Conservation (phyloP, 2,797 vertebrate species). For the Buceros bicornis region DNA sequence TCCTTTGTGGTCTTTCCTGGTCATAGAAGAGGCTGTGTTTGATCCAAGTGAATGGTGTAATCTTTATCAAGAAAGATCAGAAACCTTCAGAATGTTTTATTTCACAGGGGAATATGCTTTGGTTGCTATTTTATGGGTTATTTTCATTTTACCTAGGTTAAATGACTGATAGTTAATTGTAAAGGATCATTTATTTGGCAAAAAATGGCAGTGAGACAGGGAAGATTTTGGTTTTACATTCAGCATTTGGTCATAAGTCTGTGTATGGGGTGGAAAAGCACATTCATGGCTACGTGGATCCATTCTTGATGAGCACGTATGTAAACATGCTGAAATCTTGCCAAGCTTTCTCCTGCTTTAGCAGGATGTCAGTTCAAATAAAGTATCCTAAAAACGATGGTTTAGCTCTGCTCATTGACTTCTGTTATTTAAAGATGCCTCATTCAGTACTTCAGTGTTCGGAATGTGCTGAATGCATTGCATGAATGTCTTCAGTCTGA, state of each 20-base stretch:
- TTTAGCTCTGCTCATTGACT: neutral
- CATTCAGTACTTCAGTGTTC: neutral
- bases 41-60: neutral
- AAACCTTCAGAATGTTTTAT: neutral
- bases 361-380: neutral
- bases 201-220: neutral
- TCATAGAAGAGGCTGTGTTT: neutral
- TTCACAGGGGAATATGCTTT: neutral
- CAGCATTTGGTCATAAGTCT: neutral
- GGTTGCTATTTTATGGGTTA: neutral
- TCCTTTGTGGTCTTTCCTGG: neutral
- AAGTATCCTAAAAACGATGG: neutral
- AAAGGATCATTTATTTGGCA: neutral
- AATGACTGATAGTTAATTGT: neutral
- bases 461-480: neutral
- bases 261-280: neutral
- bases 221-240: neutral
- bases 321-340: neutral
- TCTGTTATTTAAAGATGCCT: neutral
- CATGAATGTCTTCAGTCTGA: neutral
- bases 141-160: slow-evolving; percentile 9
- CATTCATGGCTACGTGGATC: neutral
- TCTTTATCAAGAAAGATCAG: neutral
- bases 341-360: neutral
- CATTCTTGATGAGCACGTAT: neutral